A percentile compares a stretch with the other conserved stretches of the same genome.
Conservation (phyloP, 2,797 vertebrate genomes). For the Parambassis ranga region DNA sequence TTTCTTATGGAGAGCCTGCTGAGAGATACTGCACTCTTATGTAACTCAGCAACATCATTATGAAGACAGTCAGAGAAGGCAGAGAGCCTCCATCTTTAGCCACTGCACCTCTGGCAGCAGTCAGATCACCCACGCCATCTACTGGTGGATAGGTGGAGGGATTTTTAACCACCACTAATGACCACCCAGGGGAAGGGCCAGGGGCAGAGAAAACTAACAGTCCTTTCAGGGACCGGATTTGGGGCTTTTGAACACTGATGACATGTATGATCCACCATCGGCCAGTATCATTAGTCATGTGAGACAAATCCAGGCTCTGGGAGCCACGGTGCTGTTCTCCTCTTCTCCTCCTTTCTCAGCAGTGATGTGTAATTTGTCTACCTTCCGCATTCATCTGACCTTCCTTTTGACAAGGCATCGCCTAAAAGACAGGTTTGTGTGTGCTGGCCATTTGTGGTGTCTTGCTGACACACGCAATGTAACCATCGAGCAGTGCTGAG, state of each 20-base stretch:
- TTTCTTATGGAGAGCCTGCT: constrained; percentile 72
- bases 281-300: constrained; percentile 64
- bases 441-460: constrained; percentile 39
- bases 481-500: constrained; percentile 32
- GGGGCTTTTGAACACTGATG: constrained; percentile 57
- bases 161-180: constrained; percentile 62
- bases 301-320: constrained; percentile 58
- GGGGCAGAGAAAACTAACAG: constrained; percentile 43
- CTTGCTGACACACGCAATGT: constrained; percentile 63
- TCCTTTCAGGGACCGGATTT: constrained; percentile 56
- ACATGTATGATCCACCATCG: constrained; percentile 62
- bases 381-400: constrained; percentile 63
- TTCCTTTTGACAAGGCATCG: constrained; percentile 55
- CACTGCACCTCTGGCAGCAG: constrained; percentile 22
- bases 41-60: constrained; percentile 81
- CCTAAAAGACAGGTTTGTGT: constrained; percentile 58
- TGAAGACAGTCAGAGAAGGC: constrained; percentile 64
- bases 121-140: constrained; percentile 75
- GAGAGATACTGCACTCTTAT: constrained; percentile 81
- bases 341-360: constrained; percentile 49
- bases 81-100: constrained; percentile 55
- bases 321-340: constrained; percentile 26
- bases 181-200: constrained; percentile 62
- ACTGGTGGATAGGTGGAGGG: constrained; percentile 62
- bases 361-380: constrained; percentile 67